phyloP scores from a whole-genome alignment of 2,888 invertebrate genomes.

The Agrypnus murinus region DNA sequence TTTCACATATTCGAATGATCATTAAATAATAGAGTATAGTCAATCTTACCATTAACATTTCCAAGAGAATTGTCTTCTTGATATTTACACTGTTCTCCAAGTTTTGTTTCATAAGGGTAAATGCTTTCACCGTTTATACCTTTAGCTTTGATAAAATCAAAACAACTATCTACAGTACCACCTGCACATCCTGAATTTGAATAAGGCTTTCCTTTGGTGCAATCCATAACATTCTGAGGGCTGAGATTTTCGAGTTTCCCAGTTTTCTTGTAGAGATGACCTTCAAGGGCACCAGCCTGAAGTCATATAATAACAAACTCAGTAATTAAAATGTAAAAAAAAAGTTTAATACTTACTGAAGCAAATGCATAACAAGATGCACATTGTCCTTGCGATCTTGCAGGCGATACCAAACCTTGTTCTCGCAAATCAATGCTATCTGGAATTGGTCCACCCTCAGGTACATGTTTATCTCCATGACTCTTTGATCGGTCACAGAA shows the following conservation, averaged over 20 bases:
- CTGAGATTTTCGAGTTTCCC: constrained; percentile 70
- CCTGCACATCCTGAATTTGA: constrained; percentile 71
- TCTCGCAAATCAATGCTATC: constrained; percentile 73
- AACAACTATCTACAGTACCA: constrained; percentile 70
- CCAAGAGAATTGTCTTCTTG: not conserved
- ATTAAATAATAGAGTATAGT: not conserved
- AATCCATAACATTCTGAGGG: constrained; percentile 73
- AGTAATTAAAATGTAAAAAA: constrained; percentile 7
- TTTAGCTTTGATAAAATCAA: constrained; percentile 67
- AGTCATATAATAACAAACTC: not conserved
- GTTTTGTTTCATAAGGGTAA: constrained; percentile 71
- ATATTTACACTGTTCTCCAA: constrained; percentile 25
- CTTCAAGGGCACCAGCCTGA: constrained; percentile 73
- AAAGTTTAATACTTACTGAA: constrained; percentile 69
- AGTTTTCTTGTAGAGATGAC: constrained; percentile 70
- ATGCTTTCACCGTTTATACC: constrained; percentile 73
- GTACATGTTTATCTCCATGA: constrained; percentile 28
- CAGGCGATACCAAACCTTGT: constrained; percentile 73
- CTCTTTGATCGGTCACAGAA: constrained; percentile 36
- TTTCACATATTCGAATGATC: not conserved
- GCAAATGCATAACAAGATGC: constrained; percentile 81
- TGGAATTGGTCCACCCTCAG: constrained; percentile 65
- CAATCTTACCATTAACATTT: constrained; percentile 20
- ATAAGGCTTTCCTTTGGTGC: constrained; percentile 64
- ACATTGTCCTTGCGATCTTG: constrained; percentile 75